A percentile compares a stretch with the other conserved stretches of the same genome.
phyloP scores from a whole-genome alignment of 2,113 vertebrate genomes.

The Tamias sibiricus region DNA sequence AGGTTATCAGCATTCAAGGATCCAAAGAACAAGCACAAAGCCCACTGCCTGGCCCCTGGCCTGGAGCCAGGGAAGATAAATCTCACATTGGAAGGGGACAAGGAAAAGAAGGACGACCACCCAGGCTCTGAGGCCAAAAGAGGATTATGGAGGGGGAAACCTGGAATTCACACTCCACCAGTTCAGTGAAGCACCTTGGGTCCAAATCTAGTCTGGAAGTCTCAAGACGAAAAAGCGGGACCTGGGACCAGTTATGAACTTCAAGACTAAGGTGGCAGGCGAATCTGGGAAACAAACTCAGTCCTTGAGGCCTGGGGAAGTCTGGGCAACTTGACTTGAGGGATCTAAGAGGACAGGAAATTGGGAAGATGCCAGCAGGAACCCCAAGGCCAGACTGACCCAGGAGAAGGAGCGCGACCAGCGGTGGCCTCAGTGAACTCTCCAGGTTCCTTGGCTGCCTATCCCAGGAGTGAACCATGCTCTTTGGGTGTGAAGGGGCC shows the following conservation, averaged over 20 bases:
- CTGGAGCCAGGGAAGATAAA: background rate
- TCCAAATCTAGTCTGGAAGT: background rate
- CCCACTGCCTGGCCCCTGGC: background rate
- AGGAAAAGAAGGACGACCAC: background rate
- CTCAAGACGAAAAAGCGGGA: background rate
- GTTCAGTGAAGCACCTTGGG: background rate
- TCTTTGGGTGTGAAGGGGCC: background rate
- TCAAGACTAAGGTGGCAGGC: background rate
- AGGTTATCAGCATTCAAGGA: background rate
- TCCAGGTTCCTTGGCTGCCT: background rate
- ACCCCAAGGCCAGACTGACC: background rate
- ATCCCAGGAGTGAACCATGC: background rate
- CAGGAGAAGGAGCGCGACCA: background rate
- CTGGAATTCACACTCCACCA: background rate
- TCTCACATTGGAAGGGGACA: background rate
- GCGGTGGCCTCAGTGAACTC: background rate
- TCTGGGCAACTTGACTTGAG: background rate
- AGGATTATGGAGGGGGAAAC: background rate
- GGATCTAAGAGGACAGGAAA: background rate
- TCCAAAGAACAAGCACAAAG: background rate
- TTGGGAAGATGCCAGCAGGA: background rate
- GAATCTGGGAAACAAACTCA: background rate
- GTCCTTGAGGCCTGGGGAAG: background rate
- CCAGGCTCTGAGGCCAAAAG: background rate
- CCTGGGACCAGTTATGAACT: background rate